Base-by-base conservation (phyloP, 2,888 invertebrate species). In the Rhingia rostrata region DNA sequence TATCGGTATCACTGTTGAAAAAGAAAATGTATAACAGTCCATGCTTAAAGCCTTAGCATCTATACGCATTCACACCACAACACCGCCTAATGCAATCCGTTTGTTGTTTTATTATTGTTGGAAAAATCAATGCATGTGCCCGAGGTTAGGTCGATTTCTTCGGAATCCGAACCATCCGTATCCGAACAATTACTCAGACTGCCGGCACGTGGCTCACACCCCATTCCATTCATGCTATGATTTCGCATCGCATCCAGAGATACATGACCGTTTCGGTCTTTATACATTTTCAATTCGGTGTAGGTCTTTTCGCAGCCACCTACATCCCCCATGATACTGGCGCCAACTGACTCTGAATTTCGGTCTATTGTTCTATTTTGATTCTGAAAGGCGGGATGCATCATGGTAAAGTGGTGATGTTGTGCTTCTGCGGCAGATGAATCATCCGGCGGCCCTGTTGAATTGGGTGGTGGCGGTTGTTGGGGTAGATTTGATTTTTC, bases 111-210 rank as follows among this genome's bases (percentile, higher is more conserved):
- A 85, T 88, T 90, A 87, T 88, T 91, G 84, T 90, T 90, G 5
- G 92, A 92, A 85, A 91, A 92, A 87, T 92, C 92, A 86, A 92
- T 91, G 88, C 92, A 92, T 73, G 91, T 88, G 47, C 91, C 91
- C 12, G 91, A 91, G 5, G 91, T 92, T 45, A 92, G 87, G 88
- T 92, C 91, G 61, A 92, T 92, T 88, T 92, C 91, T 86, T 91
- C 91, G 0, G 91, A 92, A 84, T 91, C 91, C 0, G 92, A 91
- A 53, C 90, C 91, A 87, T 91, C 91, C 7, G 89, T 89, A 72
- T 90, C 90, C 0, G 90, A 90, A 63, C 88, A 87, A 58, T 89
- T 89, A 33, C 88, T 88, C 39, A 90, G 77, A 22, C 88, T 87
- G 32, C 88, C 85, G 41, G 75, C 85, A 35, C 80, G 80, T 64